A percentile compares a stretch with the other conserved stretches of the same genome.
These are phyloP conservation scores for Cheilosia urbana DNA, from an alignment of 2,888 invertebrate species.

Conservation along the genomic window DNA sequence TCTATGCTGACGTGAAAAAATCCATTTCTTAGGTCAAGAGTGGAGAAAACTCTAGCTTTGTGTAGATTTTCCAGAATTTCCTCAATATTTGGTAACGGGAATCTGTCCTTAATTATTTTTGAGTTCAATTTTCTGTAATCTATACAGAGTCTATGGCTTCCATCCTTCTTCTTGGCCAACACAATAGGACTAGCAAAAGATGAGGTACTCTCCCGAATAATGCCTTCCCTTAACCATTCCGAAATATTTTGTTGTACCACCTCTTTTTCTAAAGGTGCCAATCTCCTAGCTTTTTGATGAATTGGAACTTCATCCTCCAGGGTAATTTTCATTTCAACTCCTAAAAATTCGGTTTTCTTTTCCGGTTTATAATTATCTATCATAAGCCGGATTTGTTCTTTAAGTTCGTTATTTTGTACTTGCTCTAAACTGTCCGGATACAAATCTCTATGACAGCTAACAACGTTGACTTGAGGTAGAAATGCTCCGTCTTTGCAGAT, in stretches of 20 bases:
- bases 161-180: constrained; percentile 6
- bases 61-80: constrained; percentile 62
- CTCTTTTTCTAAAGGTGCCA: neutral
- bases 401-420: neutral
- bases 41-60: constrained; percentile 76
- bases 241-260: constrained; percentile 23
- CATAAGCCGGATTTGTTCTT: neutral
- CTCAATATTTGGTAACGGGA: constrained; percentile 43
- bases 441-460: neutral
- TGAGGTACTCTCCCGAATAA: neutral
- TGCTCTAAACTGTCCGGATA: neutral
- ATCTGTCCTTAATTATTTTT: constrained; percentile 29
- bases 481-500: constrained; percentile 2
- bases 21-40: constrained; percentile 69
- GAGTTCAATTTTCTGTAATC: constrained; percentile 72
- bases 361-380: neutral
- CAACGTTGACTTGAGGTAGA: constrained; percentile 19
- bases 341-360: neutral
- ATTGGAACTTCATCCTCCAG: neutral
- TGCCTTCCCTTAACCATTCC: constrained; percentile 11
- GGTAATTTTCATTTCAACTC: neutral
- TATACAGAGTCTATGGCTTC: neutral
- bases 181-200: constrained; percentile 1
- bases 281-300: neutral
- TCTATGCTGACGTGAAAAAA: constrained; percentile 42